These are phyloP conservation scores for Bursaphelenchus okinawaensis DNA, from an alignment of 2,888 invertebrate species.

Conservation along the genomic window DNA sequence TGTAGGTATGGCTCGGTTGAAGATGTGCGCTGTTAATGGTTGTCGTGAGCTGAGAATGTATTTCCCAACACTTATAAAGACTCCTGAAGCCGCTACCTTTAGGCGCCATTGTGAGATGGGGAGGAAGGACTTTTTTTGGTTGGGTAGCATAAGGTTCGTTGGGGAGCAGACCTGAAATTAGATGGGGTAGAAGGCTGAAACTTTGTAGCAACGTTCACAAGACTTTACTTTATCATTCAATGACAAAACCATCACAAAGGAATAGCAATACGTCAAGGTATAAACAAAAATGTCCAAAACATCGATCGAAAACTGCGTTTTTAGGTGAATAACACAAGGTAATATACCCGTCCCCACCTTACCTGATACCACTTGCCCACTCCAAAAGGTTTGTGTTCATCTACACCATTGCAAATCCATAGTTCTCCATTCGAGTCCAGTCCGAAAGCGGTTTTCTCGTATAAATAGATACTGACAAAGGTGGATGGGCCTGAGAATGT, in stretches of 20 bases:
- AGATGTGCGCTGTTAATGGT: constrained; percentile 23
- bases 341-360: not conserved
- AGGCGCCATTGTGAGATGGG: constrained; percentile 29
- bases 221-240: not conserved
- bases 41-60: constrained; percentile 20
- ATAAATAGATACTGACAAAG: constrained; percentile 28
- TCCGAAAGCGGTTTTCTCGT: constrained; percentile 29
- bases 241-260: not conserved
- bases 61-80: constrained; percentile 27
- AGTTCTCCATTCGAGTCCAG: constrained; percentile 25
- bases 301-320: not conserved
- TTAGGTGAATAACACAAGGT: not conserved
- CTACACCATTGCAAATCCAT: constrained; percentile 35
- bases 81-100: constrained; percentile 26
- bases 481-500: constrained; percentile 21
- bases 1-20: constrained; percentile 21
- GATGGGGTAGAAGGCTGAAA: not conserved
- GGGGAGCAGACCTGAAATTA: constrained; percentile 20
- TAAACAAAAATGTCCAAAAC: no score
- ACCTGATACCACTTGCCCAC: constrained; percentile 32
- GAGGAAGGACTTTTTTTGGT: constrained; percentile 16
- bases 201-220: not conserved
- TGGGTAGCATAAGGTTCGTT: constrained; percentile 1
- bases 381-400: constrained; percentile 31
- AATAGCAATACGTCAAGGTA: not conserved